Conservation (phyloP, 1,140 invertebrate genomes). For the Euwallacea similis region DNA sequence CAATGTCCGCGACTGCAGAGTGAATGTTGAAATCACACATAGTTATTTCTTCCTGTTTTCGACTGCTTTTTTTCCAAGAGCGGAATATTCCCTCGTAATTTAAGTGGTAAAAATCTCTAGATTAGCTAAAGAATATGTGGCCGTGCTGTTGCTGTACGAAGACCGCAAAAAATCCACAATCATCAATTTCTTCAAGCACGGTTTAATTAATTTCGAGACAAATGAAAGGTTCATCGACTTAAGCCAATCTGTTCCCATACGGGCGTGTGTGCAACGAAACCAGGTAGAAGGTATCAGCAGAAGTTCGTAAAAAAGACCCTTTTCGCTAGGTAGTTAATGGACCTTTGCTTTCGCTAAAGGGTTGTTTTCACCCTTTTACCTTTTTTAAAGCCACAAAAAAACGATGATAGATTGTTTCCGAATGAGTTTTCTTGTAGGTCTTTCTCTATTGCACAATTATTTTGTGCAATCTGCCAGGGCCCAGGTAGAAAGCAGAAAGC, state of each 20-base stretch:
- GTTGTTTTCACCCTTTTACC: slow-evolving; percentile 38
- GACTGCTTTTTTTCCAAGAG: not conserved
- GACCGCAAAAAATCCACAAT: not conserved
- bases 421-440: slow-evolving; percentile 21
- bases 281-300: slow-evolving; percentile 24
- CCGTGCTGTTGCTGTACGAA: not conserved
- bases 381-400: slow-evolving; percentile 31
- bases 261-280: slow-evolving; percentile 19
- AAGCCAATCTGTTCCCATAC: slow-evolving; percentile 16
- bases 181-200: not conserved
- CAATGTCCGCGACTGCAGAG: not conserved
- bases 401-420: slow-evolving; percentile 32
- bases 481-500: slow-evolving; percentile 37
- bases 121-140: not conserved
- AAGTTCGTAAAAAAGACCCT: slow-evolving; percentile 10
- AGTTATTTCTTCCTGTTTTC: not conserved
- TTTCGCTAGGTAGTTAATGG: slow-evolving; percentile 32
- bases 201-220: slow-evolving; percentile 8
- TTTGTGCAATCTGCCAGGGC: slow-evolving; percentile 31
- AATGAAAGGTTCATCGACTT: slow-evolving; percentile 10
- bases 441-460: slow-evolving; percentile 32
- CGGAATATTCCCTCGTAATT: not conserved
- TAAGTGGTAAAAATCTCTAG: not conserved
- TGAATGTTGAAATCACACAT: not conserved
- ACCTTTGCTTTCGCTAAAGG: slow-evolving; percentile 31